Base-by-base conservation (phyloP, 2,888 invertebrate species). In the Hemithea aestivaria region DNA sequence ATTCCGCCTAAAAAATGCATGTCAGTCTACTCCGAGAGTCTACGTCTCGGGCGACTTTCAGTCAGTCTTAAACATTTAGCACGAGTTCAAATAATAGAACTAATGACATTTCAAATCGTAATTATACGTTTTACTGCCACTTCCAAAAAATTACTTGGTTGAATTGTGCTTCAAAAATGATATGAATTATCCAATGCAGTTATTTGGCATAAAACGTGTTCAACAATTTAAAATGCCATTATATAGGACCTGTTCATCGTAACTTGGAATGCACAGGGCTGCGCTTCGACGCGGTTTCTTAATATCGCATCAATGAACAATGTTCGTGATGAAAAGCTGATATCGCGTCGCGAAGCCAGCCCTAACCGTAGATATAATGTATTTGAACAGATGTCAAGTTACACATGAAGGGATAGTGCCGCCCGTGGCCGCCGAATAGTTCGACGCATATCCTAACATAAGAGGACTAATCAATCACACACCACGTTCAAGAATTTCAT, bases 381-480 rank as follows among this genome's bases (percentile, higher is more conserved):
- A 69, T 74, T 74, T 68, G 77, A 77, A 79, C 80, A 76, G 67
- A 73, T 71, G 76, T 68, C 77, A 76, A 79, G 75, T 80, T 78
- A 76, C 80, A 72, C 73, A 64, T 53, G 60, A 66, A 74, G 74
- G 82, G 68, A 62, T 56, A 52, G 44, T 8, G 16, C 35, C 34
- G 35, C 53, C 56, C 46, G 51, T 45, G 41, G 33, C 42, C 11
- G 50, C 35, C 40, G 40, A 44, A 9, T 38, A 48, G 45, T 42
- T 36, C 47, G 53, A 38, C 58, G 53, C 56, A 48, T 45, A 54
- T 50, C 50, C 50, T 44, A 61, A 37, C 16, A 16, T 16, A 16
- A 62, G 47, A 76, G 78, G 78, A 74, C 73, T 69, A 76, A 80
- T 74, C 81, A 83, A 85, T 85, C 76, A 85, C 81, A 83, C 84